These are phyloP conservation scores for Sesamia nonagrioides DNA, from an alignment of 1,140 invertebrate genomes.

Conservation along the genomic window DNA sequence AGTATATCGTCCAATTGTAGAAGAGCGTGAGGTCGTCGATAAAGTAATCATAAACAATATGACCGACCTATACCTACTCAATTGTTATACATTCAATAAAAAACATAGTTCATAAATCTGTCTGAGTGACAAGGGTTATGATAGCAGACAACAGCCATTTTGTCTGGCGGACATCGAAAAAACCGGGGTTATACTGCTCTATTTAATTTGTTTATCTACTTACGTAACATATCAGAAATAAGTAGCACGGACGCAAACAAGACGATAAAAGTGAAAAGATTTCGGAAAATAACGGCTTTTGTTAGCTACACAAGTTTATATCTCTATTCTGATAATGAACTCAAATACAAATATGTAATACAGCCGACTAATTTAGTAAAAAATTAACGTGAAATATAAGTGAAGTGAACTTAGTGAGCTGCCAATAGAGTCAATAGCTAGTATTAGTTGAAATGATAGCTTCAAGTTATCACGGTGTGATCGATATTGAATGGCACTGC, in stretches of 20 bases:
- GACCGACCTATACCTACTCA: too few species aligned
- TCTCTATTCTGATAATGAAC: slow-evolving; percentile 6
- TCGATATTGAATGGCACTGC: too few species aligned
- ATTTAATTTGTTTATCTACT: slow-evolving; percentile 48
- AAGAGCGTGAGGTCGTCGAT: too few species aligned
- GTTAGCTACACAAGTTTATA: background rate
- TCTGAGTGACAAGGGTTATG: slow-evolving; percentile 38
- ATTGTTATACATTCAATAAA: background rate
- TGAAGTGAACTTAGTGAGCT: too few species aligned
- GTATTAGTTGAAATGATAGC: too few species aligned
- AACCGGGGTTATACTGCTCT: slow-evolving; percentile 2
- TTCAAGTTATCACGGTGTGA: too few species aligned
- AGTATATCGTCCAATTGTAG: too few species aligned
- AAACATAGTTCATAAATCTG: slow-evolving; percentile 33
- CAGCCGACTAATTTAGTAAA: too few species aligned
- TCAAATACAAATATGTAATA: too few species aligned
- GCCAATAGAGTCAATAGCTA: too few species aligned
- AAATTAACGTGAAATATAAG: too few species aligned
- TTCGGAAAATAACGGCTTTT: slow-evolving; percentile 29
- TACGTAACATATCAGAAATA: slow-evolving; percentile 27
- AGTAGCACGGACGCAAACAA: slow-evolving; percentile 39
- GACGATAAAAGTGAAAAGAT: slow-evolving; percentile 50
- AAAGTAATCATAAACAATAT: too few species aligned
- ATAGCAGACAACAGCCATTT: slow-evolving; percentile 16
- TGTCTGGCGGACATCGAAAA: slow-evolving; percentile 21